Base-by-base conservation (phyloP, 2,113 vertebrate species). In the Gallinago jamesoni region DNA sequence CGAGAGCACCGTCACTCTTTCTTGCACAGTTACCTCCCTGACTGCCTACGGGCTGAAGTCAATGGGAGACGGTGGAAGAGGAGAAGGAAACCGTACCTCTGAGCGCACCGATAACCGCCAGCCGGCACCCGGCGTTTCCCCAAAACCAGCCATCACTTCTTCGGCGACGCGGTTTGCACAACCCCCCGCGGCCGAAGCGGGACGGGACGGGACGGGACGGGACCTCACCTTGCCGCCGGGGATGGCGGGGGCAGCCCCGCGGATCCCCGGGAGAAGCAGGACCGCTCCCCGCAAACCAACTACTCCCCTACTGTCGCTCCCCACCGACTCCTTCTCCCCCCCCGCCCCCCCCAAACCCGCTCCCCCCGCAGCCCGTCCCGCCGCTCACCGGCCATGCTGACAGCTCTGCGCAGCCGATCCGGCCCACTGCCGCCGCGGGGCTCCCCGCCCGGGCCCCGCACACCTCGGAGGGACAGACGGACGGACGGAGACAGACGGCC, bases 381-480 rank as follows among this genome's bases (percentile, higher is more conserved):
- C 66, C 37, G 52, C 90, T 90, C 90, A 90, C 94, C 94, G 56
- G 90, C 94, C 94, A 93, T 95, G 90, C 77, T 84, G 82, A 90
- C 94, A 69, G 81, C 90, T 85, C 86, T 85, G 39, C 74, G 87
- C 57, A 37, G 75, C 59, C 59, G 77, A 62, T 66, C 64, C 21
- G 28, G 50, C 60, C 57, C 39, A 24, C 82, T 39, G 31, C 18
- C 37, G 43, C 81, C 78, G 70, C 78, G 79, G 84, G 45, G 62
- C 85, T 52, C 74, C n/a, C 74, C 53, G 60, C 56, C 45, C 67
- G 60, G 31, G 60, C 66, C 90, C 68, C 76, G 60, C 43, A 37
- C 84, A 25, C 33, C 56, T 84, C 67, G 55, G 41, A 50, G 10
- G 35, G 24, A 39, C 37, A 9, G 37, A 56, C 12, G 2, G 37